Base-by-base conservation (phyloP, 2,113 vertebrate genomes). In the Hippocampus comes region DNA sequence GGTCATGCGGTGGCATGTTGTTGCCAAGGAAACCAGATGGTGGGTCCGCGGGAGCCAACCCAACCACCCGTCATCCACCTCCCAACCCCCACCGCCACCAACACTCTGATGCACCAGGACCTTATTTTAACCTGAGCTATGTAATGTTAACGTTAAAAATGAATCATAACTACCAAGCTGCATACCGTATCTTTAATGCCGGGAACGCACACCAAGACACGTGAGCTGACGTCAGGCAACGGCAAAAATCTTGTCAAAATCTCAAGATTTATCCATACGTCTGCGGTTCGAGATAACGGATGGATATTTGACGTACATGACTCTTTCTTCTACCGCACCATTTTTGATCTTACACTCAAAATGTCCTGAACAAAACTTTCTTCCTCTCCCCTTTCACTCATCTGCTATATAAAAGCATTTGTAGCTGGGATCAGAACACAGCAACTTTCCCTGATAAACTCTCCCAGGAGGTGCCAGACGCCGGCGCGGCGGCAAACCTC, bases 11-110 rank as follows among this genome's bases (percentile, higher is more conserved):
- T 49, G 75, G 78, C 71, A 76, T 73, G 81, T 81, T 73, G 67
- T 72, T 78, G 81, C 81, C 79, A 82, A 64, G 41, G 74, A 57
- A 79, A 82, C 43, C 88, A 89, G 88, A 86, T 89, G 88, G 88
- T 63, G 15, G 34, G 2, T 74, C 83, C 59, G 70, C 86, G 79
- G 80, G 84, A 84, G 75, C 9, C 48, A 59, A 38, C 65, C 66
- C 9, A 63, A 63, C 66, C 69, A 34, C 53, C 43, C 66, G 80
- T 69, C 61, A 51, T 72, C 76, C 80, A 68, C 67, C 73, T 72
- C 60, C 73, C 12, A 4, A 20, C 71, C 68, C 73, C 63, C 55
- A 63, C 12, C 69, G 34, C 34, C 34, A 67, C 30, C 64, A 57
- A 38, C 34, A 43, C 60, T 53, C 59, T 48, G 63, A 61, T 74